Evolutionary conservation across 2,113 vertebrate species (phyloP).

Genomic region (Menura novaehollandiae): DNA sequence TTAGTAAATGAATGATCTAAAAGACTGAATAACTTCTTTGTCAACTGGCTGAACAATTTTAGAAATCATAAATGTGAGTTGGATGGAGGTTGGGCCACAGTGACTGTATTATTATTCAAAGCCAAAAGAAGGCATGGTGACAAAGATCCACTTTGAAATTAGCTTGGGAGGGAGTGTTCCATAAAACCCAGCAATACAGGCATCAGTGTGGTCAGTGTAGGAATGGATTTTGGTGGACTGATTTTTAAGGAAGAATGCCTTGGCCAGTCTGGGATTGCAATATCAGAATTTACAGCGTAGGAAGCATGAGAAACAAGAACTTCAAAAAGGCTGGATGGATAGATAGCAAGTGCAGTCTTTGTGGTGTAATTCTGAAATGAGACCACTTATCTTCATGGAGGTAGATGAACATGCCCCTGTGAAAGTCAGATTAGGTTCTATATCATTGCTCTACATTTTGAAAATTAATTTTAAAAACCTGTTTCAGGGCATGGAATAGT

Average conservation of each 20-base stretch:
- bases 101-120: background rate
- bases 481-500: background rate
- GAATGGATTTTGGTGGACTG: background rate
- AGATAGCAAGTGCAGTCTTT: background rate
- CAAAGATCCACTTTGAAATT: background rate
- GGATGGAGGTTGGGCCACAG: background rate
- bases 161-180: background rate
- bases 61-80: background rate
- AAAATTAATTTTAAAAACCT: background rate
- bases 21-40: conserved; percentile 1
- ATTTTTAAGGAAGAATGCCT: background rate
- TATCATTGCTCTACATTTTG: background rate
- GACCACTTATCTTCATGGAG: background rate
- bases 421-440: background rate
- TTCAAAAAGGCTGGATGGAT: background rate
- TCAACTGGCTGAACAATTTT: background rate
- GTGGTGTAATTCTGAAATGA: background rate
- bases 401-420: background rate
- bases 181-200: background rate
- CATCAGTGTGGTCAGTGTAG: background rate
- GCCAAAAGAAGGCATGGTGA: background rate
- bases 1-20: background rate
- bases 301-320: background rate
- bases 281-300: background rate
- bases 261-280: background rate